Evolutionary conservation across 2,888 invertebrate species (phyloP), one percentile per base, ranked within the genome.

Genomic region (Torymus auratus): DNA sequence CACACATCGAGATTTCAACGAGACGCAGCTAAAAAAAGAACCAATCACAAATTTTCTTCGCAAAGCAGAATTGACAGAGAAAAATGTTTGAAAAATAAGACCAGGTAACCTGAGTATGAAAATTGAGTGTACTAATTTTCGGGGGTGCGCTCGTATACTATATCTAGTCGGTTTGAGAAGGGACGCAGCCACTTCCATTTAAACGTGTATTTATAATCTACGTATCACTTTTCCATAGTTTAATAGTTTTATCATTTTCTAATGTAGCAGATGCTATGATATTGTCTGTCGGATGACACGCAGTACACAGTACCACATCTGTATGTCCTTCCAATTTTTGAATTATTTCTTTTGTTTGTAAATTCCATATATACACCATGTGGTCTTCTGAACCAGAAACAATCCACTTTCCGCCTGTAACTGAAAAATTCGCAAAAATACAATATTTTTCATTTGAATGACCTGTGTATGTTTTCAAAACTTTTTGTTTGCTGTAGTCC

Each of bases 351-450:
- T 99, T 99, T 14, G 99, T 98, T 91, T 99, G 99, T 84, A 99
- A 93, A 93, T 99, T 99, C 99, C 99, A 99, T 87, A 99, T 98
- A 91, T 99, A 99, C 0, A 99, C 98, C 93, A 97, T 94, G 91
- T 98, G 97, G 91, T 99, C 99, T 92, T 99, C 99, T 4, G 99
- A 99, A n/a, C 99, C 99, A 60, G 98, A 99, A 67, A 99, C 99
- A 90, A 99, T 99, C 99, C 99, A 99, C 94, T 99, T 99, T 89
- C 99, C 99, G 80, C 99, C 99, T 15, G 99, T 99, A 10, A 99
- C 99, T 55, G 99, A 99, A 91, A 99, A 99, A 92, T 99, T 99
- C 68, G 99, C 99, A 91, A 99, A 99, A 91, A 99, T 98, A 91
- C 99, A 99, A 91, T 98, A 99, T 91, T 99, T 99, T 91, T 99